phyloP scores from a whole-genome alignment of 2,797 vertebrate species.

The Neosilurus mollespiculum region DNA sequence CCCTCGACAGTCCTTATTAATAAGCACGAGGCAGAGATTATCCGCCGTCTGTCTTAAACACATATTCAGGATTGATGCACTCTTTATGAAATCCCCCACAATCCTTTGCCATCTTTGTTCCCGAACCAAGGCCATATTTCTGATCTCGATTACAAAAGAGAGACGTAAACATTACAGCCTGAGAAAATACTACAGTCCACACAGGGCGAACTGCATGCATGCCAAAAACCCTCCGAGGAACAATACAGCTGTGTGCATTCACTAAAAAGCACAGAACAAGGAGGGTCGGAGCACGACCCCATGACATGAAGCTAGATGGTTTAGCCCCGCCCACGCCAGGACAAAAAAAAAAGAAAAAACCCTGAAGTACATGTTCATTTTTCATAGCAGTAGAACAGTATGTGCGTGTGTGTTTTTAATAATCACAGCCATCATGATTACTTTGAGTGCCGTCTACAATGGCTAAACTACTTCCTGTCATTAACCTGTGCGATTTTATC shows the following conservation, averaged over 20 bases:
- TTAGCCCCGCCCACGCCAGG: too few relatives aligned
- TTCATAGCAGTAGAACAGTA: background rate
- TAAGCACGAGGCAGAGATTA: background rate
- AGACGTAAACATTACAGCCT: background rate
- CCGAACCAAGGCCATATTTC: background rate
- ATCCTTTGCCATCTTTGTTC: background rate
- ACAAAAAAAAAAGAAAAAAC: background rate
- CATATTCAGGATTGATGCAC: too few relatives aligned
- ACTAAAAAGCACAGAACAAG: background rate
- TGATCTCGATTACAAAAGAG: background rate
- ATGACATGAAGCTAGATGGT: too few relatives aligned
- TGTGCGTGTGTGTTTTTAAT: background rate
- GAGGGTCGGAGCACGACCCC: too few relatives aligned
- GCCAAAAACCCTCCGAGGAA: background rate
- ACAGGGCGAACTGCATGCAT: background rate
- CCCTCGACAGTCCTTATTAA: background rate
- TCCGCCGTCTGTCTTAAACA: background rate
- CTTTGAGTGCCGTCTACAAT: background rate
- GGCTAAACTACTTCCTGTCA: background rate
- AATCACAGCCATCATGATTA: slow-evolving; percentile 2
- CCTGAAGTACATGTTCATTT: background rate
- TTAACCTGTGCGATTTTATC: background rate
- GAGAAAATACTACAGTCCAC: background rate
- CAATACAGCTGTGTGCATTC: background rate
- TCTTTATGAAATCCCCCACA: background rate